Evolutionary conservation across 2,113 vertebrate species (phyloP).

Genomic region (Pelvicachromis taeniatus): DNA sequence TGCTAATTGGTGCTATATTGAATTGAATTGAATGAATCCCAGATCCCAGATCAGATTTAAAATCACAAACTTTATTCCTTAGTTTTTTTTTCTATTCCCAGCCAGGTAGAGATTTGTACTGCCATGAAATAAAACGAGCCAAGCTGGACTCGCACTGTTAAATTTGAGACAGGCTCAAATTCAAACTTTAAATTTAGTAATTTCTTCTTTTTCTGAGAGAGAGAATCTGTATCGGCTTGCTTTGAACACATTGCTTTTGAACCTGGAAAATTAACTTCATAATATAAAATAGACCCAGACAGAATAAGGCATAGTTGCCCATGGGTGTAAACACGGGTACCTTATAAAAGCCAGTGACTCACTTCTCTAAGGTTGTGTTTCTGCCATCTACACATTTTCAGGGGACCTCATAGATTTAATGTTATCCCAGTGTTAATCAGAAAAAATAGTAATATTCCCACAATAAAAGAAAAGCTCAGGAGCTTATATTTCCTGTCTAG

Average conservation of each 20-base stretch:
- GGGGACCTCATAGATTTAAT: not conserved
- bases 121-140: not conserved
- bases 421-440: not conserved
- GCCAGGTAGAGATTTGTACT: not conserved
- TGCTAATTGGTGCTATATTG: too few relatives aligned
- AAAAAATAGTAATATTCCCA: not conserved
- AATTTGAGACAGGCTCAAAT: not conserved
- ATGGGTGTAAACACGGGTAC: not conserved
- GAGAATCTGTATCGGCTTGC: not conserved
- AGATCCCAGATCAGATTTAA: too few relatives aligned
- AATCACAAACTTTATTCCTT: not conserved
- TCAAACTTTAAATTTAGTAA: not conserved
- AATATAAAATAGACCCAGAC: not conserved
- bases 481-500: not conserved
- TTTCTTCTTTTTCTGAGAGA: not conserved
- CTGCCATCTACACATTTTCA: not conserved
- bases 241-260: not conserved
- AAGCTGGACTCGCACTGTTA: not conserved
- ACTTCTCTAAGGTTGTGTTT: not conserved
- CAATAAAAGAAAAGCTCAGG: not conserved
- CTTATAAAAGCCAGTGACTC: conserved; percentile 3
- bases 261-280: not conserved
- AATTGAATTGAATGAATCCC: not conserved
- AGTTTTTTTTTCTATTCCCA: not conserved
- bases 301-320: not conserved